These are phyloP conservation scores for Dermatophagoides farinae DNA, from an alignment of 1,140 invertebrate species.

Conservation along the genomic window DNA sequence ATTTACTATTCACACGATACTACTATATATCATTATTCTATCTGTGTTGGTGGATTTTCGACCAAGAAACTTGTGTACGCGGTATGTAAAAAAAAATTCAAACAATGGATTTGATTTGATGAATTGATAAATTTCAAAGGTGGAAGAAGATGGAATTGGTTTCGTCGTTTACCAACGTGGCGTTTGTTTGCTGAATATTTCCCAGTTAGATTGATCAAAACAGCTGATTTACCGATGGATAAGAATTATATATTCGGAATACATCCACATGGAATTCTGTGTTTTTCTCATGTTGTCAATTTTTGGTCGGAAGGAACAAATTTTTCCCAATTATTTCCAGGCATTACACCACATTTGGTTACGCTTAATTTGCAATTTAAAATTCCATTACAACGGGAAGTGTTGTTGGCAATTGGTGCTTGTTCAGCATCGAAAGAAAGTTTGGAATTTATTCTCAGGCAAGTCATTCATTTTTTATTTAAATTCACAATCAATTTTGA, in stretches of 20 bases:
- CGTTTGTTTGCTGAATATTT: slow-evolving; percentile 56
- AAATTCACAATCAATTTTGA: neutral
- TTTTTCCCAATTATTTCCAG: slow-evolving; percentile 55
- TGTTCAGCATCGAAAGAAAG: slow-evolving; percentile 21
- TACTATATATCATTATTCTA: slow-evolving; percentile 37
- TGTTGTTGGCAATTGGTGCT: slow-evolving; percentile 20
- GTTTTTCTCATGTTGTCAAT: slow-evolving; percentile 46
- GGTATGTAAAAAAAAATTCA: slow-evolving; percentile 22
- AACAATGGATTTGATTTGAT: no score
- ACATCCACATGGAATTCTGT: slow-evolving; percentile 73
- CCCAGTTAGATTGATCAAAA: slow-evolving; percentile 59
- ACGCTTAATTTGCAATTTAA: slow-evolving; percentile 59
- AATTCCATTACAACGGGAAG: slow-evolving; percentile 59
- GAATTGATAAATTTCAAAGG: slow-evolving; percentile 21
- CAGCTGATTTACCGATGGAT: slow-evolving; percentile 48
- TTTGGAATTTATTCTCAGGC: slow-evolving; percentile 26
- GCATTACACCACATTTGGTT: slow-evolving; percentile 44
- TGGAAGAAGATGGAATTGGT: slow-evolving; percentile 37
- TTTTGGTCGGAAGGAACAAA: slow-evolving; percentile 53
- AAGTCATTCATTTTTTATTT: neutral
- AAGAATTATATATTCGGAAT: slow-evolving; percentile 65
- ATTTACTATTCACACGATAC: slow-evolving; percentile 29
- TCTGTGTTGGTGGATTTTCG: slow-evolving; percentile 43
- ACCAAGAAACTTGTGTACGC: slow-evolving; percentile 34
- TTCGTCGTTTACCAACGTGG: slow-evolving; percentile 46